These are phyloP conservation scores for Dromius quadrimaculatus DNA, from an alignment of 2,888 invertebrate genomes.

Conservation along the genomic window DNA sequence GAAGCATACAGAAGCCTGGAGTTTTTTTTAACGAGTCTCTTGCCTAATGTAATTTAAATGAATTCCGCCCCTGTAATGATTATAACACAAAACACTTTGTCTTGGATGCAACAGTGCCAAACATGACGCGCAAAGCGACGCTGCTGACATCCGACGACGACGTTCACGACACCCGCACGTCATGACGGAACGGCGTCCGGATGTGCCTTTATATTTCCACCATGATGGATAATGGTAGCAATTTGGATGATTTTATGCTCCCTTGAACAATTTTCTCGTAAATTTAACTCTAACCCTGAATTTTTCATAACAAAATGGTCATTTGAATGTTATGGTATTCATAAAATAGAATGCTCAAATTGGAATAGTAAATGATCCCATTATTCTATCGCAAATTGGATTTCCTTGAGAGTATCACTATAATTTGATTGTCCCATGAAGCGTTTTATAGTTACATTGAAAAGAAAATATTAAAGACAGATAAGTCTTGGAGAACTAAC, in stretches of 20 bases:
- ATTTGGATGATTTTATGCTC: slow-evolving; percentile 30
- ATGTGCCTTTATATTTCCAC: slow-evolving; percentile 29
- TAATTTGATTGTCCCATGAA: too few relatives aligned
- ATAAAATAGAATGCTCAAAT: slow-evolving; percentile 2
- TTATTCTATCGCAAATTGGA: too few relatives aligned
- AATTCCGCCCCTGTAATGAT: slow-evolving; percentile 42
- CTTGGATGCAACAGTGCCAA: slow-evolving; percentile 40
- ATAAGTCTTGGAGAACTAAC: too few relatives aligned
- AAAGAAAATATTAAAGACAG: too few relatives aligned
- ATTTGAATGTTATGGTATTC: slow-evolving; percentile 6
- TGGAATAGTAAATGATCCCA: background rate
- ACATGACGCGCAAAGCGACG: slow-evolving; percentile 30
- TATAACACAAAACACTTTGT: slow-evolving; percentile 50
- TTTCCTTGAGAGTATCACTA: too few relatives aligned
- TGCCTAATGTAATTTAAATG: slow-evolving; percentile 49
- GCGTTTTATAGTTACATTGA: too few relatives aligned
- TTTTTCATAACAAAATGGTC: slow-evolving; percentile 19
- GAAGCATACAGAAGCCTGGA: slow-evolving; percentile 23
- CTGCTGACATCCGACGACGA: background rate
- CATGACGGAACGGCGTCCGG: slow-evolving; percentile 17
- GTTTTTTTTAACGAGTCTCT: slow-evolving; percentile 18
- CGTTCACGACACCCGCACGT: background rate
- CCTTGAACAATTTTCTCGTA: slow-evolving; percentile 16
- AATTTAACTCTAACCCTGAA: slow-evolving; percentile 11
- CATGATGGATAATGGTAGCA: slow-evolving; percentile 3